These are phyloP conservation scores for Bolborhynchus lineola DNA, from an alignment of 2,113 vertebrate species.

Conservation along the genomic window DNA sequence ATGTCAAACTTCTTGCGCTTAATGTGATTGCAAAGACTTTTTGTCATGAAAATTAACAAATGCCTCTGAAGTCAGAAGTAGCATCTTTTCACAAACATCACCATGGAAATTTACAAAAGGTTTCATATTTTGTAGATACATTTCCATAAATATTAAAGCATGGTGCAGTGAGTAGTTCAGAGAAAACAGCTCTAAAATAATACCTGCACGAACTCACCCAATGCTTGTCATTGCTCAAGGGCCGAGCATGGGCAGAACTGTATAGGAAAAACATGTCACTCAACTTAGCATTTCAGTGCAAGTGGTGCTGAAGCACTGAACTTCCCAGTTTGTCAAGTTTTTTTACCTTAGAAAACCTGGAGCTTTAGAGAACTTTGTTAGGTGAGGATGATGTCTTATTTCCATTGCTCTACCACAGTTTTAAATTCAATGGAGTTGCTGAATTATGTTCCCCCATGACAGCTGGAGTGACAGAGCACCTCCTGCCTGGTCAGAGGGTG, in stretches of 20 bases:
- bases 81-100: not conserved
- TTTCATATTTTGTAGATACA: not conserved
- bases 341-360: not conserved
- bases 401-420: not conserved
- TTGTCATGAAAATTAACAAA: conserved; percentile 33
- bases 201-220: not conserved
- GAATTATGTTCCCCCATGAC: not conserved
- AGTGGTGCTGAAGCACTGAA: not conserved
- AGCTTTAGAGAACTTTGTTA: not conserved
- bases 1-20: not conserved
- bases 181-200: not conserved
- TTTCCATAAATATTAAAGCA: conserved; percentile 11
- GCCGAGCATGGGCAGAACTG: rapidly evolving
- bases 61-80: not conserved
- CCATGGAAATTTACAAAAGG: not conserved
- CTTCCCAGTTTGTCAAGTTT: not conserved
- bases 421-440: not conserved
- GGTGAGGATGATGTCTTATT: not conserved
- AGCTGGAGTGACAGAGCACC: not conserved
- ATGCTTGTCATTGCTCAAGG: not conserved
- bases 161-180: not conserved
- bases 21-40: not conserved
- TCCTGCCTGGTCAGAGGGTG: not conserved
- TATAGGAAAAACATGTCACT: not conserved
- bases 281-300: not conserved